Evolutionary conservation across 2,888 invertebrate species (phyloP), one percentile per base, ranked within the genome.

Genomic region (Operophtera brumata): DNA sequence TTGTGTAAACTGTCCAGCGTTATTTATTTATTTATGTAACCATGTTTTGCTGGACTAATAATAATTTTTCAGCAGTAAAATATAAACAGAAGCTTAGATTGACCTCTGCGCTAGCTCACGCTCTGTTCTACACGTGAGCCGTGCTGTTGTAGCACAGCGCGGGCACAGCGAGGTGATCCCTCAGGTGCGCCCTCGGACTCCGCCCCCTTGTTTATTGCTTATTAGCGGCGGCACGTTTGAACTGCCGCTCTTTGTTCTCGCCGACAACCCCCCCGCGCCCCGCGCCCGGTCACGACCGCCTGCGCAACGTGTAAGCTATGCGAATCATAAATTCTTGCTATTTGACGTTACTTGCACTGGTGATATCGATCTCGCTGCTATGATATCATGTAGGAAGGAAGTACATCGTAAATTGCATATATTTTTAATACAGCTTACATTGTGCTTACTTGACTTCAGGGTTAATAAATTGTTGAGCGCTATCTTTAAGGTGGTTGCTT

Each of bases 121-220:
- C 69, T 65, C 45, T 44, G 26, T 34, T 26, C 41, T 20, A 20
- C 20, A 20, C 35, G 48, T 26, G 35, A 57, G 61, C 56, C 63
- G 57, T 62, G 60, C 47, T 63, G 62, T 58, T 63, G 62, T 58
- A 57, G 62, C 68, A 68, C 66, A 70, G 70, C 66, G 74, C 54
- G 51, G 57, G 71, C 70, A 65, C 71, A 60, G 78, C 78, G 82
- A 81, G 84, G 79, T 84, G 87, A 88, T 89, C 82, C 84, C 80
- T 89, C 86, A 86, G 87, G 82, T 86, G 87, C 81, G 83, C 83
- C 83, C 77, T 73, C 75, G 70, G 78, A 78, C 80, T 75, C 87
- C 89, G 86, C 90, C 90, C 89, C 86, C 90, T 89, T 90, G 90
- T 90, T 90, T 90, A 90, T 90, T 89, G 89, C 90, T 90, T 89